These are phyloP conservation scores for Podiceps cristatus DNA, from an alignment of 2,113 vertebrate species.

Conservation along the genomic window DNA sequence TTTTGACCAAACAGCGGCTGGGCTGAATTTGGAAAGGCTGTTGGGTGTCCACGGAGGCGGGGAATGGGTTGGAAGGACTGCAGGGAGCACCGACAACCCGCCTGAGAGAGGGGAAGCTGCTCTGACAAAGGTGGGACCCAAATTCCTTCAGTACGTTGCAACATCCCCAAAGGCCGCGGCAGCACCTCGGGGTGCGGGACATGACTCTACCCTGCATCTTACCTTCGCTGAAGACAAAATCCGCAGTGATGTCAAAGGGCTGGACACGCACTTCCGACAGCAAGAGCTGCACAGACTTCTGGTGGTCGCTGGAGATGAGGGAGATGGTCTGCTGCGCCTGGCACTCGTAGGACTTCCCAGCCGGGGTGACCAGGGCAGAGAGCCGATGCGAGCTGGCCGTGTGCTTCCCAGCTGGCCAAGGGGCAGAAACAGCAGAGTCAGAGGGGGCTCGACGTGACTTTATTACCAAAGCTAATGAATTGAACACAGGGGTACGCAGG, in stretches of 20 bases:
- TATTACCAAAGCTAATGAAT: fast-evolving
- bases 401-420: constrained; percentile 87
- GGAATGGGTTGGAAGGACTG: not conserved
- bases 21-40: not conserved
- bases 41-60: not conserved
- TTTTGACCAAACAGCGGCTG: not conserved
- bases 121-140: not conserved
- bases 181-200: not conserved
- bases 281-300: constrained; percentile 89
- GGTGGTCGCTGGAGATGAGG: constrained; percentile 90
- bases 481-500: fast-evolving
- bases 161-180: not conserved
- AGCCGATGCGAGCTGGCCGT: constrained; percentile 88
- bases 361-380: constrained; percentile 91
- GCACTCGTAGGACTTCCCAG: constrained; percentile 89
- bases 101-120: not conserved
- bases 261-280: constrained; percentile 92
- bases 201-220: not conserved
- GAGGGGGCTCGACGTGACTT: fast-evolving
- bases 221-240: constrained; percentile 98
- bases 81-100: not conserved
- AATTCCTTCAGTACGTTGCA: not conserved
- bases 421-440: constrained; percentile 13
- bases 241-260: constrained; percentile 93
- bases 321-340: constrained; percentile 90